Evolutionary conservation across 2,113 vertebrate genomes (phyloP).

Genomic region (Nothobranchius kuhntae): DNA sequence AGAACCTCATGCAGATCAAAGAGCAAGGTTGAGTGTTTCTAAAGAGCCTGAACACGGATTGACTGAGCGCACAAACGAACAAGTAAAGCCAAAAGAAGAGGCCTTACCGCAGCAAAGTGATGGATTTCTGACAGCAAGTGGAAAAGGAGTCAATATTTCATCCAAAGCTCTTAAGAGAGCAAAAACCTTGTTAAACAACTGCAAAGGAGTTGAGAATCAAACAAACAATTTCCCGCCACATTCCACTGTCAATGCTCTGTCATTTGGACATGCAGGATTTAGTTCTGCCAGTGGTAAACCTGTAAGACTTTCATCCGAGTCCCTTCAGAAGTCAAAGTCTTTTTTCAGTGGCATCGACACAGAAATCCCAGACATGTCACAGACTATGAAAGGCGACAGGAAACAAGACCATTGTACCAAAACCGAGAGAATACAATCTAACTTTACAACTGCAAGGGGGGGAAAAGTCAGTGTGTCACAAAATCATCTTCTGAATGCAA

Average conservation of each 20-base stretch:
- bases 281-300: constrained; percentile 81
- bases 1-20: constrained; percentile 9
- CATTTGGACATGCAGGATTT: constrained; percentile 73
- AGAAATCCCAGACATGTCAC: constrained; percentile 13
- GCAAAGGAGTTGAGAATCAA: constrained; percentile 46
- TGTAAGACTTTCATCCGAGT: constrained; percentile 76
- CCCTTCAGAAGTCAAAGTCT: constrained; percentile 56
- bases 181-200: constrained; percentile 73
- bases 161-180: constrained; percentile 76
- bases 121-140: constrained; percentile 84
- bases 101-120: constrained; percentile 20
- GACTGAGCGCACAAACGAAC: constrained; percentile 6
- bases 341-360: constrained; percentile 74
- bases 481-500: constrained; percentile 32
- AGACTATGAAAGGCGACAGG: not conserved
- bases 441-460: constrained; percentile 80
- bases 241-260: not conserved
- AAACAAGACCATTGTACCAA: not conserved
- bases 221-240: not conserved
- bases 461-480: constrained; percentile 17
- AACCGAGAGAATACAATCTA: constrained; percentile 46
- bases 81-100: constrained; percentile 3
- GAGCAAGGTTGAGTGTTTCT: not conserved
- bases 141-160: constrained; percentile 79
- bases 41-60: not conserved